These are phyloP conservation scores for Silurus asotus DNA, from an alignment of 2,113 vertebrate species.

Conservation along the genomic window DNA sequence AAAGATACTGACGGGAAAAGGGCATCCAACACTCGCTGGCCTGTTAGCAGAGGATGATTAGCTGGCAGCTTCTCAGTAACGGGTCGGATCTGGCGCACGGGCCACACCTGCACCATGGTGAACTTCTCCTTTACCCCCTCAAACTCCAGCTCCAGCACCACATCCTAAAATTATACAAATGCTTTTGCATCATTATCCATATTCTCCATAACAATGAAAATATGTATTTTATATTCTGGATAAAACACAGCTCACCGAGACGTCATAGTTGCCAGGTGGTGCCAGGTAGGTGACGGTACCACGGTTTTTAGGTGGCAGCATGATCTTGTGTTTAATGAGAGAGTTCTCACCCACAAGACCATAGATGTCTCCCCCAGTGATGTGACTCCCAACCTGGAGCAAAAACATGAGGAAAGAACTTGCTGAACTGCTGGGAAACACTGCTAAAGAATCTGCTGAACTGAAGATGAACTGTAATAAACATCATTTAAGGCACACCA, in stretches of 20 bases:
- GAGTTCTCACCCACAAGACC: conserved; percentile 89
- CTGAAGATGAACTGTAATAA: not conserved
- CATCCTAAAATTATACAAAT: conserved; percentile 75
- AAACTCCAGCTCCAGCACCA: conserved; percentile 95
- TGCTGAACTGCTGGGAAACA: not conserved
- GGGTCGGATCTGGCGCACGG: conserved; percentile 90
- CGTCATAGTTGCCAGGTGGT: conserved; percentile 87
- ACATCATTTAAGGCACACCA: not conserved
- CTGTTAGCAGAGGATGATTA: conserved; percentile 92
- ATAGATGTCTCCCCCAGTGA: conserved; percentile 97
- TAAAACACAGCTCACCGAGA: conserved; percentile 79
- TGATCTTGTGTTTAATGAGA: conserved; percentile 95
- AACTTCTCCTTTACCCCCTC: conserved; percentile 95
- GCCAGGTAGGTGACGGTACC: conserved; percentile 95
- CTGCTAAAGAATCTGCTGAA: no score
- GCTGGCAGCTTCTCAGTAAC: conserved; percentile 96
- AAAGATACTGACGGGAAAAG: conserved; percentile 89
- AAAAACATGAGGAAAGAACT: conserved; percentile 10
- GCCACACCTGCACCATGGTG: conserved; percentile 96
- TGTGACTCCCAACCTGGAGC: conserved; percentile 90
- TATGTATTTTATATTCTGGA: not conserved
- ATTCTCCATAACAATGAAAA: not conserved
- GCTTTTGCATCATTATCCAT: not conserved
- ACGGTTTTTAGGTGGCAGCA: conserved; percentile 90
- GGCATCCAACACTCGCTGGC: conserved; percentile 92